Evolutionary conservation across 2,113 vertebrate genomes (phyloP), one percentile per base, ranked within the genome.

Genomic region (Copsychus sechellarum): DNA sequence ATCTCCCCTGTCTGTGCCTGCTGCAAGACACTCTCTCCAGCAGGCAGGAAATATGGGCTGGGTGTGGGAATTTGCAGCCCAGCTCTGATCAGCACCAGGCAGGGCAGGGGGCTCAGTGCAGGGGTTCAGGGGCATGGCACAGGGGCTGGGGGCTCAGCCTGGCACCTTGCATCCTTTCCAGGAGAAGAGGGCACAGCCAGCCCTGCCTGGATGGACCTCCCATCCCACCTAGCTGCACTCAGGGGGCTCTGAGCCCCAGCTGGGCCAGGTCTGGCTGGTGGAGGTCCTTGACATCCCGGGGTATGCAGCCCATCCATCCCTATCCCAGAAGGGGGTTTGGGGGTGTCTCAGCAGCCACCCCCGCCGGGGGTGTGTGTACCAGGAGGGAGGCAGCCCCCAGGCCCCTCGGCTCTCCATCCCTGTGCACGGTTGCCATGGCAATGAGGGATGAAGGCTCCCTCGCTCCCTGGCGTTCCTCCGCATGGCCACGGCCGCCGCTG

Each of bases 341-440:
- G 64, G 36, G 20, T 5, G 26, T 73, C 48, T 71, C 34, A 3
- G 4, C 25, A 34, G 67, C 36, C n/a, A 1, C 9, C 47, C n/a
- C 51, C 6, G 5, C 16, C 1, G 0, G 18, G 38, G 40, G 12
- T 58, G 24, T 51, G 5, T 43, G 57, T 6, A 2, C 18, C 42
- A 31, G 42, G 18, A 24, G n/a, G 28, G 58, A 23, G 12, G 61
- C 23, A 56, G 19, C 26, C 54, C 64, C 47, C 47, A 36, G 62
- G 4, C 84, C 86, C 61, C 42, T 5, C 62, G 25, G 56, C 70
- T 73, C 81, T 66, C 36, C 91, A 83, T 67, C 51, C 31, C 6
- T 29, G 45, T 28, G 9, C 56, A 3, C 9, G 2, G 94, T 96
- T 96, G 95, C 96, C 92, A 96, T 94, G 95, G 92, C 91, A 65